Evolutionary conservation across 2,797 vertebrate species (phyloP), one percentile per base, ranked within the genome.

Genomic region (Thamnophis elegans): DNA sequence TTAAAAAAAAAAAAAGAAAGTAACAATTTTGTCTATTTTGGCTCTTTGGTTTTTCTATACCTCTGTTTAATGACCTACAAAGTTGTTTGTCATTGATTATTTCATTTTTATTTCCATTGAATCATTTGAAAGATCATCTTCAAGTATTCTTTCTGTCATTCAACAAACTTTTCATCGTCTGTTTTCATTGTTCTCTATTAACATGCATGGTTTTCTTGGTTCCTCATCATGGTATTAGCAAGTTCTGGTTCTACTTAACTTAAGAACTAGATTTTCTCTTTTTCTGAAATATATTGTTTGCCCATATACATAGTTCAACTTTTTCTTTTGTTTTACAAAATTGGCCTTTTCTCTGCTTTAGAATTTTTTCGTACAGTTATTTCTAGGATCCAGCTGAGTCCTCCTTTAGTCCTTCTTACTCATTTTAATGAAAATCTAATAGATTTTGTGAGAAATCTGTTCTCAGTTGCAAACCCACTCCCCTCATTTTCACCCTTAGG

Each of bases 81-180:
- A 54, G 14, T 55, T 55, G 22, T n/a, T 60, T 4, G 4, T 13
- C 85, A 58, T 12, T 16, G 12, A 60, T 25, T 3, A 51, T 36
- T 1, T 47, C 12, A 11, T 88, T 18, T 68, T 1, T 78, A 78
- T 85, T 90, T 7, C 2, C 86, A 93, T 93, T 93, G 1, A 11
- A 0, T 1, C 78, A 47, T 14, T 56, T 51, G 78, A 36, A 5
- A 36, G 0, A 1, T 42, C 0, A 25, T 42, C 0, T 26, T 65
- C 78, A 89, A 47, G 16, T 25, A 36, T 32, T 42, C 56, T 55
- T 4, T 53, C 36, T n/a, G 25, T 28, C n/a, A 68, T 87, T 86
- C 13, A 32, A 4, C 18, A 85, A 32, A n/a, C 20, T 62, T 53
- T 53, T 62, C 14, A 88, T 59, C 11, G 54, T 65, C 26, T 68